A percentile compares a stretch with the other conserved stretches of the same genome.
Conservation (phyloP, 2,797 vertebrate genomes). For the Pseudomugil tenellus region DNA sequence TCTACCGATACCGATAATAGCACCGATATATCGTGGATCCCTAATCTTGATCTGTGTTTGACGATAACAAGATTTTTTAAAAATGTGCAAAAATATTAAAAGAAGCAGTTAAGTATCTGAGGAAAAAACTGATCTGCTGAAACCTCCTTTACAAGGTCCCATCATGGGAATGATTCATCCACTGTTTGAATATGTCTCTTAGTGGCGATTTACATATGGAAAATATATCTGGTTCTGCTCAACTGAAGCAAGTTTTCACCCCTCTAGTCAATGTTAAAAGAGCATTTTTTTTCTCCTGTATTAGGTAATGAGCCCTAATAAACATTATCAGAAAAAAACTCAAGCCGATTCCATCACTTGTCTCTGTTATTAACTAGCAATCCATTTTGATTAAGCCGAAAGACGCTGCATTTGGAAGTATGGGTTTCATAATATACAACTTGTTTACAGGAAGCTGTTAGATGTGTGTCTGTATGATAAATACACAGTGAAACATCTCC, state of each 20-base stretch:
- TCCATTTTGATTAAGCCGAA: conserved; percentile 49
- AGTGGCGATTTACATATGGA: conserved; percentile 15
- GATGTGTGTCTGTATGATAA: conserved; percentile 67
- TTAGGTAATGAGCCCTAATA: conserved; percentile 31
- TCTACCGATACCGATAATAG: too few species aligned
- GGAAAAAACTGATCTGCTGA: background rate
- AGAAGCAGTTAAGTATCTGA: background rate
- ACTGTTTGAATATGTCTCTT: conserved; percentile 18
- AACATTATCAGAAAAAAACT: conserved; percentile 45
- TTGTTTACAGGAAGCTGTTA: conserved; percentile 80
- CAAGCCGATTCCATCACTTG: conserved; percentile 25
- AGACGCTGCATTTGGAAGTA: conserved; percentile 1
- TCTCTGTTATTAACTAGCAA: conserved; percentile 35
- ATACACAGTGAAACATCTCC: conserved; percentile 70
- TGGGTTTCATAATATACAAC: conserved; percentile 27
- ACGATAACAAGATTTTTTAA: background rate
- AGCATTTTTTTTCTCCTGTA: conserved; percentile 7
- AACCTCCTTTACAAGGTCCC: conserved; percentile 10
- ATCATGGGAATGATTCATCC: conserved; percentile 4
- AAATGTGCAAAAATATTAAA: background rate
- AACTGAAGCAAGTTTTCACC: conserved; percentile 18
- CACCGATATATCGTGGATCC: too few species aligned
- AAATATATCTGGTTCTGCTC: conserved; percentile 33
- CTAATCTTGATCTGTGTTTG: background rate
- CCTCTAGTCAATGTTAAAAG: conserved; percentile 10